These are phyloP conservation scores for Eueides isabella DNA, from an alignment of 1,140 invertebrate genomes.

Conservation along the genomic window DNA sequence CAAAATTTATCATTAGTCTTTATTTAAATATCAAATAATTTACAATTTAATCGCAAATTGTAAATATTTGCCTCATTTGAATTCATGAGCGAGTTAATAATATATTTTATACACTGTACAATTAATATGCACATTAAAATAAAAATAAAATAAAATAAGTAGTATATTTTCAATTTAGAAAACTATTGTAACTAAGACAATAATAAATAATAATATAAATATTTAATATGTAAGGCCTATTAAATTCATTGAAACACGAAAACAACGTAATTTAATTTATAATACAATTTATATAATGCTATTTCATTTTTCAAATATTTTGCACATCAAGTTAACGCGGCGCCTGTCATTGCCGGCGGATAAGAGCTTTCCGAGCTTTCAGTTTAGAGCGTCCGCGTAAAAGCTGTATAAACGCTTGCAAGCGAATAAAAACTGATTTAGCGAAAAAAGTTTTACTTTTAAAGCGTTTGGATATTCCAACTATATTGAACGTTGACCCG, in stretches of 20 bases:
- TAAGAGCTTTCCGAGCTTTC: constrained; percentile 17
- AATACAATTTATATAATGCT: constrained; percentile 13
- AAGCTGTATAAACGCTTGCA: constrained; percentile 25
- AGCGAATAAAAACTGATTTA: constrained; percentile 20
- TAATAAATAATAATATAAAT: too few species aligned
- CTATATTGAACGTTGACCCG: not conserved
- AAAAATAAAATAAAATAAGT: too few species aligned
- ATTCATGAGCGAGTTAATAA: too few species aligned
- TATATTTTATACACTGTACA: too few species aligned
- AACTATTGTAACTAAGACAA: too few species aligned
- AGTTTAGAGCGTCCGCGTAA: constrained; percentile 22
- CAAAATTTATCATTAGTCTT: too few species aligned
- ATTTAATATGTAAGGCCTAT: too few species aligned
- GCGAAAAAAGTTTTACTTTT: constrained; percentile 4
- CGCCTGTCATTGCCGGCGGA: constrained; percentile 24
- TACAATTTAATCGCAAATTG: too few species aligned
- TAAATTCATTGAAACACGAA: not conserved
- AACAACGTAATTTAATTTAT: not conserved
- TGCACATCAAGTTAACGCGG: constrained; percentile 14
- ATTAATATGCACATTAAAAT: too few species aligned
- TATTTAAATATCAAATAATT: too few species aligned
- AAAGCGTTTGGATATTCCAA: not conserved
- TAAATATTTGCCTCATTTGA: too few species aligned
- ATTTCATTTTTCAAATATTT: constrained; percentile 19
- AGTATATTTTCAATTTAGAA: too few species aligned